Percentiles rank a stretch among this genome's conserved stretches.
Evolutionary conservation across 2,797 vertebrate genomes (phyloP).

Genomic region (Poeciliopsis turneri): DNA sequence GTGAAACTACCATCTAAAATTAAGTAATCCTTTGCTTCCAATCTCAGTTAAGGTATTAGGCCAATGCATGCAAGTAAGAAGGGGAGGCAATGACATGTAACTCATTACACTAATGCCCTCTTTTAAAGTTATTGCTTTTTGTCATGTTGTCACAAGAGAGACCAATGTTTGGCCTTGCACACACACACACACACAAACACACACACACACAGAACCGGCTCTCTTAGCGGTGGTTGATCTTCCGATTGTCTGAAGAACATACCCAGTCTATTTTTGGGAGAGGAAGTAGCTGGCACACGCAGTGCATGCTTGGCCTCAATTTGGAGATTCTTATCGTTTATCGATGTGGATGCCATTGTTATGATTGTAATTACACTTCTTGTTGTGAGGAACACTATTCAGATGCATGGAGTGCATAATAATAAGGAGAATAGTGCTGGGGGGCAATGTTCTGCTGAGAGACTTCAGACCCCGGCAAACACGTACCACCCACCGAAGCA

Average conservation of each 20-base stretch:
- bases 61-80: not conserved
- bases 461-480: not conserved
- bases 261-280: not conserved
- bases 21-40: not conserved
- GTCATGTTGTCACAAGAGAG: not conserved
- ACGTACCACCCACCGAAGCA: conserved; percentile 5
- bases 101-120: not conserved
- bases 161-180: not conserved
- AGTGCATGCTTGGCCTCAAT: not conserved
- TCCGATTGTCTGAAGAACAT: not conserved
- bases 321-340: not conserved
- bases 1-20: not conserved
- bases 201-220: too few species aligned
- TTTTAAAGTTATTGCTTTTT: not conserved
- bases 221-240: not conserved
- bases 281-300: not conserved
- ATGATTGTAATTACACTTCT: not conserved
- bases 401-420: not conserved
- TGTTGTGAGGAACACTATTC: not conserved
- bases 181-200: too few species aligned
- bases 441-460: conserved; percentile 1
- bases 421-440: conserved; percentile 2
- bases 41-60: not conserved
- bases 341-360: not conserved
- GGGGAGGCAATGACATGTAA: not conserved